These are phyloP conservation scores for Hesperophylax magnus DNA, from an alignment of 1,140 invertebrate genomes.

Conservation along the genomic window DNA sequence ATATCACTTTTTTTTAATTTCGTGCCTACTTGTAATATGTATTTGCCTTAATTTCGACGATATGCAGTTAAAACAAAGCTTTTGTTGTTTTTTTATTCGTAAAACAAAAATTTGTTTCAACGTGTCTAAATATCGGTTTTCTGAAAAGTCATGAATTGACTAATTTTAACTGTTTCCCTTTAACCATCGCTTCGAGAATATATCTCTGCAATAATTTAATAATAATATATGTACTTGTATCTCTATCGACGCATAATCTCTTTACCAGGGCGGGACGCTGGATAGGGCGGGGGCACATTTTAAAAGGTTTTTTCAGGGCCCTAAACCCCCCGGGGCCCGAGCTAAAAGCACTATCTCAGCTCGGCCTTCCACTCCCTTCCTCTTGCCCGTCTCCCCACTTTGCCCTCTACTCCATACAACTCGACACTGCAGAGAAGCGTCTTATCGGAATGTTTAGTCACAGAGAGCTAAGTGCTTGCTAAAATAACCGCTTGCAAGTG, in stretches of 20 bases:
- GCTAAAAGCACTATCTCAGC: slow-evolving; percentile 55
- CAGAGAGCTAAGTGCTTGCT: slow-evolving; percentile 13
- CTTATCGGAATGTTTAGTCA: slow-evolving; percentile 48
- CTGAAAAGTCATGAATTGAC: too few species aligned
- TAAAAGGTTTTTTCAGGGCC: slow-evolving; percentile 53
- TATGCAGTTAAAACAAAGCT: too few species aligned
- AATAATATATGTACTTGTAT: too few species aligned
- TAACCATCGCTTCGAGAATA: too few species aligned
- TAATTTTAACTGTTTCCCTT: too few species aligned
- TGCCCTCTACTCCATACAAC: not conserved
- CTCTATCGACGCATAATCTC: not conserved
- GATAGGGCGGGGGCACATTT: slow-evolving; percentile 47
- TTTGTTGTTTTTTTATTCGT: too few species aligned
- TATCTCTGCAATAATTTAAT: too few species aligned
- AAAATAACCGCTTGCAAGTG: not conserved
- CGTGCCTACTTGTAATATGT: too few species aligned
- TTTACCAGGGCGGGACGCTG: slow-evolving; percentile 38
- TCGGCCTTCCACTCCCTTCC: slow-evolving; percentile 27
- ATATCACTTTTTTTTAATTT: too few species aligned
- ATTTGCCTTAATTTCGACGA: too few species aligned
- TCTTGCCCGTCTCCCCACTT: slow-evolving; percentile 19
- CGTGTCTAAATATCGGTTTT: too few species aligned
- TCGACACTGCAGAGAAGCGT: slow-evolving; percentile 4
- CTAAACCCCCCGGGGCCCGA: slow-evolving; percentile 41
- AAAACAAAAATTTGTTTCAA: too few species aligned